These are phyloP conservation scores for Crepidodera aurea DNA, from an alignment of 2,888 invertebrate genomes.

Conservation along the genomic window DNA sequence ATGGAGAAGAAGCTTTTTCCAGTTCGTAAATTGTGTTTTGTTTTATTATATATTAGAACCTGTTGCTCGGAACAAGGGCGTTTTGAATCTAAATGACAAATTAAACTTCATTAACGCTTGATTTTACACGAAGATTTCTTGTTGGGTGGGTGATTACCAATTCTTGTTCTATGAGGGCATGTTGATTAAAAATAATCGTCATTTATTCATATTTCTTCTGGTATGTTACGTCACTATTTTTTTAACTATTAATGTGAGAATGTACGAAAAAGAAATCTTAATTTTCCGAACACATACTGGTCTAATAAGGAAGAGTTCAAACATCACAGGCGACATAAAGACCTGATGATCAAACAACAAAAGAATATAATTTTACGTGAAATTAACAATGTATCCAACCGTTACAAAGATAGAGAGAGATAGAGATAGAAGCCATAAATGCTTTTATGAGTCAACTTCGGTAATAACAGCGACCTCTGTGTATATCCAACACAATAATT, in stretches of 20 bases:
- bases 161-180: conserved; percentile 9
- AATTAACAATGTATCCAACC: conserved; percentile 27
- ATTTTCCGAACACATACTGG: no score
- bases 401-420: no score
- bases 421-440: conserved; percentile 12
- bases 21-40: conserved; percentile 7
- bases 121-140: conserved; percentile 12
- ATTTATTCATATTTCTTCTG: conserved; percentile 9
- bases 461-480: conserved; percentile 7
- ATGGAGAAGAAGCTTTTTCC: conserved; percentile 15
- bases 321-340: conserved; percentile 11
- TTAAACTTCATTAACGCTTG: conserved; percentile 15
- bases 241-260: no score
- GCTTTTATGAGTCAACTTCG: conserved; percentile 14
- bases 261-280: no score
- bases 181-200: conserved; percentile 3
- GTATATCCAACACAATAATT: conserved; percentile 19
- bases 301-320: conserved; percentile 20
- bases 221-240: no score
- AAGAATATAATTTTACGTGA: conserved; percentile 20
- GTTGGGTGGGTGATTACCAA: background rate
- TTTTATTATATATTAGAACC: conserved; percentile 18
- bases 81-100: conserved; percentile 15
- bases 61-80: conserved; percentile 14
- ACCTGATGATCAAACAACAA: conserved; percentile 9